Base-by-base conservation (phyloP, 2,113 vertebrate species). In the Leptosomus discolor region DNA sequence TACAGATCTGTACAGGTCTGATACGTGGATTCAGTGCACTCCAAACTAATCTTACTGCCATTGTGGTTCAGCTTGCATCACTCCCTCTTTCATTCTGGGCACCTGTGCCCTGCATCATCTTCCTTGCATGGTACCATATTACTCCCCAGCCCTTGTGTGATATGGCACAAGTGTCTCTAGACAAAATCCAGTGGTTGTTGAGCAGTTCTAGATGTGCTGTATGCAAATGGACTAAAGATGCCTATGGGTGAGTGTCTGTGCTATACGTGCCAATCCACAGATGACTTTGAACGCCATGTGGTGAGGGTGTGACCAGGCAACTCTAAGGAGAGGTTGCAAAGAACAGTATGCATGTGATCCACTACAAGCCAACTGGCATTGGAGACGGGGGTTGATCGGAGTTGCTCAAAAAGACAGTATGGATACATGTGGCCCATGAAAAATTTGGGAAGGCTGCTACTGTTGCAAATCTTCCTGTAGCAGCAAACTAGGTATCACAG, bases 351-450 rank as follows among this genome's bases (percentile, higher is more conserved):
- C 6, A 26, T 67, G 9, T 53, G 74, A 77, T 27, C 15, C 8
- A 2, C 17, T 57, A 26, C 0, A 0, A 81, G 34, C 4, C 50
- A 85, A 5, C 12, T 2, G 4, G 9, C 11, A 3, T 1, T 22
- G 26, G 29, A 78, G 78, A 37, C 2, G 16, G 17, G 12, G 17
- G 12, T 22, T 50, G n/a, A 30, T n/a, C 41, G 37, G 80, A 79
- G 26, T 41, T 68, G 7, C 24, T 78, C 21, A 41, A 21, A 57
- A 73, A 74, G 22, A 56, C 15, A 6, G 9, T 30, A 29, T 0
- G 1, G 27, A 13, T 24, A 16, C 13, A 16, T 1, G 2, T 3
- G 12, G 11, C 5, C 29, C 13, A 26, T 23, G 12, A 36, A 74
- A 67, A 63, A 43, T 32, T 54, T 24, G 26, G 24, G 9, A 81